Conservation (phyloP, 2,797 vertebrate species). For the Pangasius krempfi region DNA sequence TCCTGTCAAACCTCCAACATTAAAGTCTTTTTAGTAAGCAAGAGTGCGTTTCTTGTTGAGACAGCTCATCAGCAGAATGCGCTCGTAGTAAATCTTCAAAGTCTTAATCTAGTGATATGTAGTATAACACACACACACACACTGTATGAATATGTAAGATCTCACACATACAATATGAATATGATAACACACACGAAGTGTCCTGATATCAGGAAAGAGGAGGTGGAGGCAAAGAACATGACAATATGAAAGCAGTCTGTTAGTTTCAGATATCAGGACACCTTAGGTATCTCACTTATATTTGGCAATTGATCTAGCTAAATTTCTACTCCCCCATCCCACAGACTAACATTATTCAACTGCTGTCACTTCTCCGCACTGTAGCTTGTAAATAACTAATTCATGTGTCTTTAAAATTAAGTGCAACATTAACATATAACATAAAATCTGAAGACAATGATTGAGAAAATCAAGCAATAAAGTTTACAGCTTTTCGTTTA, state of each 20-base stretch:
- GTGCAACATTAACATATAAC: background rate
- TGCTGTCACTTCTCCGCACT: background rate
- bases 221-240: background rate
- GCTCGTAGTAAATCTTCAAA: constrained; percentile 38
- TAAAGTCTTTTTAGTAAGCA: constrained; percentile 28
- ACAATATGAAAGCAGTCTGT: background rate
- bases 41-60: constrained; percentile 10
- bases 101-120: constrained; percentile 16
- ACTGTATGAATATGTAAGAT: background rate
- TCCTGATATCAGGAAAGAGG: background rate
- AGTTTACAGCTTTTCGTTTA: background rate
- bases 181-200: background rate
- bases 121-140: background rate
- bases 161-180: constrained; percentile 1
- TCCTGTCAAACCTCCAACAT: constrained; percentile 25
- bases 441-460: background rate
- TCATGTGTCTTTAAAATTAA: background rate
- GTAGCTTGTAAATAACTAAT: background rate
- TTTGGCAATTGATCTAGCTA: background rate
- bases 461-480: background rate
- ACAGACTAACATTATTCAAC: background rate
- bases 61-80: constrained; percentile 40
- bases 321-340: background rate
- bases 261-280: constrained; percentile 2
- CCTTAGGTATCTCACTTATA: background rate